Evolutionary conservation across 2,797 vertebrate species (phyloP), one percentile per base, ranked within the genome.

Genomic region (Halcyon chelicuti): DNA sequence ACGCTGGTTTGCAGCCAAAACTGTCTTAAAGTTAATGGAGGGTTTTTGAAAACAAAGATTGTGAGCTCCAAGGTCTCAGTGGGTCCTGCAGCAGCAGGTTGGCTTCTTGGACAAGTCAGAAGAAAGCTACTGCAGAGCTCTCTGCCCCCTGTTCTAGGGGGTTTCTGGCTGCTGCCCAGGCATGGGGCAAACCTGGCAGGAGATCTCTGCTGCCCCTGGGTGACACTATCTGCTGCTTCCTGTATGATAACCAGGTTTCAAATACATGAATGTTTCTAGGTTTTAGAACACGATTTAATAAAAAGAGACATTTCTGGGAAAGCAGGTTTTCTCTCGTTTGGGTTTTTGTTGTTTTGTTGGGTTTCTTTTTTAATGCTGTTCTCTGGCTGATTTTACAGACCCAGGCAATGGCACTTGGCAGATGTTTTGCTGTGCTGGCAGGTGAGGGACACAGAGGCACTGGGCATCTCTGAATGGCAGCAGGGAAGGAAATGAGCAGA

Each of bases 261-360:
- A 23, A 61, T 16, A 37, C 55, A n/a, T 14, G 0, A 25, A 65
- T 61, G 58, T 89, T 89, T 89, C 75, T 66, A 82, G 82, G 68
- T 65, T 90, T 95, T 90, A 83, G 93, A 80, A 74, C 1, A 22
- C 77, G 60, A 49, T 93, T 96, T 92, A 97, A 96, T 97, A 96
- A 97, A 97, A 86, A 58, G 33, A 85, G 58, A 68, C 0, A 0
- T 95, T 93, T 88, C 96, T 94, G 91, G 74, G 68, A 94, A 74
- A 92, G 55, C 26, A 35, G 54, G 0, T 42, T 75, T 46, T 26
- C 22, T 55, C 52, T 77, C 14, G 0, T 52, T 79, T 28, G 6
- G 6, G 4, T 8, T 17, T 49, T 22, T 12, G 49, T 51, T 51
- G 25, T 3, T 51, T 51, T 28, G 25, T 49, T 49, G 14, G 6